phyloP scores from a whole-genome alignment of 2,113 vertebrate species.

The Nerophis ophidion region DNA sequence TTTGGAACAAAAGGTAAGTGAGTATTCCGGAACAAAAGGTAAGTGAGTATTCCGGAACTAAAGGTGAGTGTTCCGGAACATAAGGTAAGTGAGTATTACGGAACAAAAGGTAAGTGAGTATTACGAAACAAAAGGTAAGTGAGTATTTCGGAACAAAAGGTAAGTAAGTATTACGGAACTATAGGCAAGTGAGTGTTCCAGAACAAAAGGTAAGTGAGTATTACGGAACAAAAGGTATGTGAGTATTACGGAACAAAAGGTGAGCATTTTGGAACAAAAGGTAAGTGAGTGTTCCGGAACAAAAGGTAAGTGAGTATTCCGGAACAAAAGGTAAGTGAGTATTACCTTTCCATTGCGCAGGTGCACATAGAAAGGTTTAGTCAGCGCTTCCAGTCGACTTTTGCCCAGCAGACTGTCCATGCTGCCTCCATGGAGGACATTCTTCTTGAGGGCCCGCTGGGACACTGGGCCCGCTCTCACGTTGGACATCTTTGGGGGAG shows the following conservation, averaged over 20 bases:
- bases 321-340: background rate
- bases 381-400: conserved; percentile 73
- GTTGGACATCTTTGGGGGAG: conserved; percentile 76
- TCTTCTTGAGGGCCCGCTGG: conserved; percentile 71
- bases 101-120: background rate
- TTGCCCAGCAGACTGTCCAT: conserved; percentile 75
- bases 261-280: no score
- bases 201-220: background rate
- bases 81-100: background rate
- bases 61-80: no score
- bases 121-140: background rate
- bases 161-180: background rate
- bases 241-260: background rate
- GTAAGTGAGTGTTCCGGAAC: no score
- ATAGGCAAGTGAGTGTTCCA: no score
- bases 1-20: background rate
- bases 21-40: background rate
- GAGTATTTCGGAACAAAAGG: background rate
- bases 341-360: conserved; percentile 87
- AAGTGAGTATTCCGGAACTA: background rate
- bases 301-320: no score
- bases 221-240: no score
- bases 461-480: conserved; percentile 76
- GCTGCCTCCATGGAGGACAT: conserved; percentile 78
- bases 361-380: conserved; percentile 82